phyloP scores from a whole-genome alignment of 2,113 vertebrate genomes.

The Fregetta grallaria region DNA sequence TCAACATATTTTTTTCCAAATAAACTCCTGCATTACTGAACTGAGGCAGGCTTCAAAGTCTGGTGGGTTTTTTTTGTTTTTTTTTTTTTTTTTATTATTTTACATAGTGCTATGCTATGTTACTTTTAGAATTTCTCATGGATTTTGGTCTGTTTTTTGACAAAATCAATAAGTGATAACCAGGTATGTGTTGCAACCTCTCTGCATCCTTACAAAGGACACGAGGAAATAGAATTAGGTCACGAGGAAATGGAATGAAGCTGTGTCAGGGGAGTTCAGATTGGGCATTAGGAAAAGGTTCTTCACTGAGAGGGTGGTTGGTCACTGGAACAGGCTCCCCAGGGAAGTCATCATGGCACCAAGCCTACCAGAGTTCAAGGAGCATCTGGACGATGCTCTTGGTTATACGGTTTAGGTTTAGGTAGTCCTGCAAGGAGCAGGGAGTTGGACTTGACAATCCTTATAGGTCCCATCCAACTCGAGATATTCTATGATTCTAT shows the following conservation, averaged over 20 bases:
- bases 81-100: not conserved
- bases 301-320: not conserved
- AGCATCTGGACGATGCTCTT: not conserved
- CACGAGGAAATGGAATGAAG: not conserved
- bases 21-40: not conserved
- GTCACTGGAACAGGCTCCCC: not conserved
- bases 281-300: not conserved
- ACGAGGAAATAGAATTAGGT: not conserved
- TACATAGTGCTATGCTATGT: not conserved
- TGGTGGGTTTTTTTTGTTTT: no score
- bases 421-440: not conserved
- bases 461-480: not conserved
- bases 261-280: not conserved
- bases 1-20: not conserved
- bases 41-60: not conserved
- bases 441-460: not conserved
- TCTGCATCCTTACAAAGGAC: not conserved
- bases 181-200: not conserved
- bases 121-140: not conserved
- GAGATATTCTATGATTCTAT: not conserved
- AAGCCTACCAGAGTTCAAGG: not conserved
- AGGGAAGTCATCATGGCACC: not conserved
- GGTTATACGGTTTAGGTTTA: not conserved
- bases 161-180: not conserved
- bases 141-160: not conserved